Percentiles rank a stretch among this genome's conserved stretches.
These are phyloP conservation scores for Tursiops truncatus DNA, from an alignment of 2,113 vertebrate species.

Conservation along the genomic window DNA sequence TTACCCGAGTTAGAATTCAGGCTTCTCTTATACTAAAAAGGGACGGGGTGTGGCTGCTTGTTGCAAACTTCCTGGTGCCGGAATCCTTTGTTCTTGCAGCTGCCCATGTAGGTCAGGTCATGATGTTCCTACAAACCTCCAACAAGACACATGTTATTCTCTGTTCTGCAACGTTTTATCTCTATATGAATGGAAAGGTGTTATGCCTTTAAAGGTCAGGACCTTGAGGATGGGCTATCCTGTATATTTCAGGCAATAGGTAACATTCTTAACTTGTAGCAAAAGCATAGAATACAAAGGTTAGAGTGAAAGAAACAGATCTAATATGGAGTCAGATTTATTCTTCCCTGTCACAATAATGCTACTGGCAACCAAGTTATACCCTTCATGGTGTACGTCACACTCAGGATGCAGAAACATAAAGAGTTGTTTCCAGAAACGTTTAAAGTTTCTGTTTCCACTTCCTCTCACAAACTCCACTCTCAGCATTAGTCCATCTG, in stretches of 20 bases:
- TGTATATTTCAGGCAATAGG: neutral
- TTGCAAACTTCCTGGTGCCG: neutral
- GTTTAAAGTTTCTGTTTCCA: neutral
- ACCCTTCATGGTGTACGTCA: neutral
- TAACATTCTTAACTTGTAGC: too few relatives aligned
- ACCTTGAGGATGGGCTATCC: neutral
- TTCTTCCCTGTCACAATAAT: neutral
- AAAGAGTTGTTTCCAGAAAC: neutral
- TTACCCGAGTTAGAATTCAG: neutral
- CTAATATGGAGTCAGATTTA: neutral
- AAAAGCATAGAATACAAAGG: neutral
- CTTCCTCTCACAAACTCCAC: neutral
- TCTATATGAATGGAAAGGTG: neutral
- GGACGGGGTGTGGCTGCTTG: neutral
- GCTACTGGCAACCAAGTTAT: neutral
- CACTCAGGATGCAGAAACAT: neutral
- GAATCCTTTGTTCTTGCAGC: neutral
- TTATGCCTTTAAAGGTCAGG: neutral
- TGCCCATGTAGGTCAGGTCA: neutral
- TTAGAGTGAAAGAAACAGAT: neutral
- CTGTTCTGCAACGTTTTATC: neutral
- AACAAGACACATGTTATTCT: neutral
- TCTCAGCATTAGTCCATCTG: neutral
- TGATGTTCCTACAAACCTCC: neutral
- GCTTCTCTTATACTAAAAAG: neutral